These are phyloP conservation scores for Merluccius polli DNA, from an alignment of 2,797 vertebrate genomes.

Conservation along the genomic window DNA sequence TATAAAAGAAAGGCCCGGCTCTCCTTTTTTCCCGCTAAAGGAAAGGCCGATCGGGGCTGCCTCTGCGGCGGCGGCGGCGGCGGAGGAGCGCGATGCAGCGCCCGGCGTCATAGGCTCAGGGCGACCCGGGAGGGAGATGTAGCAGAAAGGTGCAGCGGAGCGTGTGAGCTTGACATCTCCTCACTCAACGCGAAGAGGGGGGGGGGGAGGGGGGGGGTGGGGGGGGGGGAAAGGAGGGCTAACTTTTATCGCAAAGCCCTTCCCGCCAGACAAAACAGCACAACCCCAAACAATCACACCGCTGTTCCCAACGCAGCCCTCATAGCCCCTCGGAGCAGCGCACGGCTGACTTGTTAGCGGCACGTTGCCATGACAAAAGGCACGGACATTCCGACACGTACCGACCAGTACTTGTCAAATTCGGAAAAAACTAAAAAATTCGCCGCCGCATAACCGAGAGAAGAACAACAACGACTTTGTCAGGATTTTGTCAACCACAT, in stretches of 20 bases:
- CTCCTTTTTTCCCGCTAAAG: too few species aligned
- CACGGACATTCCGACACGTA: constrained; percentile 51
- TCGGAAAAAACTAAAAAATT: constrained; percentile 34
- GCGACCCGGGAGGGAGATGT: constrained; percentile 4
- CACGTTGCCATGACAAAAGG: constrained; percentile 50
- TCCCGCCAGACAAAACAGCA: constrained; percentile 62
- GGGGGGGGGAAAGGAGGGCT: constrained; percentile 37
- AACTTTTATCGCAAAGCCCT: constrained; percentile 50
- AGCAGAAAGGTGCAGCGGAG: constrained; percentile 21
- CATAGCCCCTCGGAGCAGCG: constrained; percentile 42
- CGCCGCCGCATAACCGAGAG: constrained; percentile 34
- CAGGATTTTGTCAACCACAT: constrained; percentile 38
- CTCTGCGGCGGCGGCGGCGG: too few species aligned
- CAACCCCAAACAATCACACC: constrained; percentile 57
- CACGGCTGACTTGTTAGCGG: constrained; percentile 37
- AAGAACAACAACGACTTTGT: not conserved
- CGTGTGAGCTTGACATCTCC: constrained; percentile 40
- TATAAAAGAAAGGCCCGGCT: too few species aligned
- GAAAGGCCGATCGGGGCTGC: too few species aligned
- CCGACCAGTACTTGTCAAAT: not conserved
- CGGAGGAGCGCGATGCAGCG: too few species aligned
- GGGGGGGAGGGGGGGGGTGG: constrained; percentile 34
- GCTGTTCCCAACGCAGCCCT: constrained; percentile 39
- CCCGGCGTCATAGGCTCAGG: too few species aligned
- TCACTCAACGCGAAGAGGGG: constrained; percentile 47